phyloP scores from a whole-genome alignment of 30 jellyfish, hydroid and myxozoan species.

The Pelagia noctiluca region DNA sequence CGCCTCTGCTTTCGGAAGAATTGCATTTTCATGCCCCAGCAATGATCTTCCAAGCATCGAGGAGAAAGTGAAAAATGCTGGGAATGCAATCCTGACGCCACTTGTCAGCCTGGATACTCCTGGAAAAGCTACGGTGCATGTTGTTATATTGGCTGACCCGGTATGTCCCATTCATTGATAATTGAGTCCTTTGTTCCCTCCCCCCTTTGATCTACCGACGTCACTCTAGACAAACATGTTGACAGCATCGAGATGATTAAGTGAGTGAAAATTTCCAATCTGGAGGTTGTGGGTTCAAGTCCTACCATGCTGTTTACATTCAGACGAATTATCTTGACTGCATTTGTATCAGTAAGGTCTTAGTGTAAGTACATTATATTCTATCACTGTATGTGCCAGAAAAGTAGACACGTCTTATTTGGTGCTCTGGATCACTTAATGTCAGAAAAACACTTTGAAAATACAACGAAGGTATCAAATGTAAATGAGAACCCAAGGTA shows the following conservation, averaged over 20 bases:
- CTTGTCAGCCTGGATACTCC: conserved; percentile 95
- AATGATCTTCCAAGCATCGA: conserved; percentile 82
- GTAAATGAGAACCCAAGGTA: too few relatives aligned
- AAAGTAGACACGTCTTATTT: too few relatives aligned
- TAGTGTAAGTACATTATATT: too few relatives aligned
- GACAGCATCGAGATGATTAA: too few relatives aligned
- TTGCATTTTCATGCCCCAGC: conserved; percentile 95
- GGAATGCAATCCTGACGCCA: conserved; percentile 84
- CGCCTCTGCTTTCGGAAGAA: conserved; percentile 92
- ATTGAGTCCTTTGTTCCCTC: not conserved
- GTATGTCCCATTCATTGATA: conserved; percentile 67
- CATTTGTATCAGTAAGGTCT: too few relatives aligned
- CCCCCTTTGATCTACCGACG: not conserved
- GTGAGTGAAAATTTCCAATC: not conserved
- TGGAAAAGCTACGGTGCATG: conserved; percentile 98
- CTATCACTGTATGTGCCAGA: too few relatives aligned
- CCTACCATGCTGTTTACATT: too few relatives aligned
- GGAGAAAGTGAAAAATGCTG: conserved; percentile 67
- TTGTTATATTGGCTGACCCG: conserved; percentile 97
- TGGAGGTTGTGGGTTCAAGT: too few relatives aligned
- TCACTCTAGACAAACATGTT: not conserved
- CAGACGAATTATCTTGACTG: too few relatives aligned
- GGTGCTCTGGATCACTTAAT: too few relatives aligned
- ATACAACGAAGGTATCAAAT: too few relatives aligned
- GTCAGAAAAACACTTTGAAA: too few relatives aligned